Conservation (phyloP, 2,888 invertebrate genomes). For the Holacanthella duospinosa region DNA sequence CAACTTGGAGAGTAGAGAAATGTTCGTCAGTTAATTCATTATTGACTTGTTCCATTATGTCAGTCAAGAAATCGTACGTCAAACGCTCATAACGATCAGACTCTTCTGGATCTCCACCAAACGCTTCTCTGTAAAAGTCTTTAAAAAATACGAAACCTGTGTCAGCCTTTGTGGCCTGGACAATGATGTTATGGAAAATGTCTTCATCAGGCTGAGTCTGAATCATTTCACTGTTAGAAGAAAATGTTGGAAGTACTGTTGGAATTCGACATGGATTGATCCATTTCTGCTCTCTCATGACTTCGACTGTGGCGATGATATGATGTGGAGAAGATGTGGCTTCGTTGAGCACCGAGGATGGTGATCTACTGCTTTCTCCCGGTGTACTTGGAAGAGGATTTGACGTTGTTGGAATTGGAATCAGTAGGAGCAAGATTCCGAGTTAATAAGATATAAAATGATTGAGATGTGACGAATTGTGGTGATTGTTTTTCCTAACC, state of each 20-base stretch:
- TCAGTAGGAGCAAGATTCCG: constrained; percentile 13
- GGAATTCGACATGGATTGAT: constrained; percentile 37
- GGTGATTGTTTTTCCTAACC: constrained; percentile 24
- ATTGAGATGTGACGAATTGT: not conserved
- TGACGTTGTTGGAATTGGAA: constrained; percentile 31
- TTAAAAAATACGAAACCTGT: constrained; percentile 29
- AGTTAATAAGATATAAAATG: not conserved
- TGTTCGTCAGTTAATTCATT: not conserved
- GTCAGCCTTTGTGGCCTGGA: constrained; percentile 35
- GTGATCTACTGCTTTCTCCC: not conserved
- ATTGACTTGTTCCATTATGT: constrained; percentile 1
- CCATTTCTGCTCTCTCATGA: constrained; percentile 34
- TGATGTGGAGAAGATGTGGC: not conserved
- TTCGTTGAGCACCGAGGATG: not conserved
- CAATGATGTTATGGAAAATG: constrained; percentile 34
- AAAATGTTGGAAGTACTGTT: constrained; percentile 12
- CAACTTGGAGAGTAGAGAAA: not conserved
- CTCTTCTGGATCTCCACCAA: constrained; percentile 20
- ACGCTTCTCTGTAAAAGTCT: constrained; percentile 33
- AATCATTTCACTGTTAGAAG: constrained; percentile 20
- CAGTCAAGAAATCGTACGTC: not conserved
- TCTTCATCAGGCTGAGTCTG: constrained; percentile 30
- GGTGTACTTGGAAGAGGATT: constrained; percentile 23
- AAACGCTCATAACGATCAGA: not conserved
- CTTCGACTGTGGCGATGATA: constrained; percentile 20